Conservation (phyloP, 2,888 invertebrate species). For the Cordilura impudica region DNA sequence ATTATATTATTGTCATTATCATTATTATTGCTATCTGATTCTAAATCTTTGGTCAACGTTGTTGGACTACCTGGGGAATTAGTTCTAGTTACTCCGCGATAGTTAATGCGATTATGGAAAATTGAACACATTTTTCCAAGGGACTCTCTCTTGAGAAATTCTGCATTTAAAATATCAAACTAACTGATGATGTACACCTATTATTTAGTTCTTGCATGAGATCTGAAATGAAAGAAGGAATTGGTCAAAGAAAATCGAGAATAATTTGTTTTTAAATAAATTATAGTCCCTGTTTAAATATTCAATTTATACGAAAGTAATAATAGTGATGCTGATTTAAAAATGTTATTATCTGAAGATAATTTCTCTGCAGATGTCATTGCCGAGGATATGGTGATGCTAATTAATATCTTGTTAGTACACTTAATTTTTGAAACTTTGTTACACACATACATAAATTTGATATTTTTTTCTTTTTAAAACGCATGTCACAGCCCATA, state of each 20-base stretch:
- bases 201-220: not conserved
- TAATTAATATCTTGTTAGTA: too few species aligned
- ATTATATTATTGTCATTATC: constrained; percentile 59
- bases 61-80: constrained; percentile 66
- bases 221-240: constrained; percentile 30
- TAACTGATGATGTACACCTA: not conserved
- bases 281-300: too few species aligned
- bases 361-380: too few species aligned
- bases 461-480: too few species aligned
- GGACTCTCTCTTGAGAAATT: not conserved
- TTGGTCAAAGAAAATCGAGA: not conserved
- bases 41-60: constrained; percentile 72
- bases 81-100: constrained; percentile 72
- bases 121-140: constrained; percentile 73
- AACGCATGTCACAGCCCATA: too few species aligned
- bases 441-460: too few species aligned
- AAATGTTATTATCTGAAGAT: too few species aligned
- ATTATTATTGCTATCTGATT: constrained; percentile 75
- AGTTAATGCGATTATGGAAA: constrained; percentile 77
- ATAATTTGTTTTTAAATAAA: too few species aligned
- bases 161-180: not conserved
- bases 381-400: too few species aligned
- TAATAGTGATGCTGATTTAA: too few species aligned
- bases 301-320: too few species aligned
- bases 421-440: too few species aligned